A percentile compares a stretch with the other conserved stretches of the same genome.
These are phyloP conservation scores for Kryptolebias marmoratus DNA, from an alignment of 2,113 vertebrate species.

Conservation along the genomic window DNA sequence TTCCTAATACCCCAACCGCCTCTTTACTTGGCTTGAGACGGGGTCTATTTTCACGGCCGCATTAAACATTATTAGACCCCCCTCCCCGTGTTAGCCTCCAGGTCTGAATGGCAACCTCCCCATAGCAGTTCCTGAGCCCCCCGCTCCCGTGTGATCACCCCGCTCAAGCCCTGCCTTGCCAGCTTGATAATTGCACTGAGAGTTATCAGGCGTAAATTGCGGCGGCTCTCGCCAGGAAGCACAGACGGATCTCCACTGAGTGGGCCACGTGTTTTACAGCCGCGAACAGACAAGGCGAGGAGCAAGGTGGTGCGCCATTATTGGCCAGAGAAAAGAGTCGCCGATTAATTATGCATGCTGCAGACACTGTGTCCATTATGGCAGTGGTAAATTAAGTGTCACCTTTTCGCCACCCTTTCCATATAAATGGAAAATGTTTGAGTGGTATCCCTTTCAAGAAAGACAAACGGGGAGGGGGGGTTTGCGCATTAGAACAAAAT, in stretches of 20 bases:
- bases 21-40: neutral
- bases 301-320: slow-evolving; percentile 34
- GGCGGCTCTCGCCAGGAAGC: neutral
- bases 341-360: slow-evolving; percentile 73
- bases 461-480: neutral
- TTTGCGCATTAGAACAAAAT: slow-evolving; percentile 40
- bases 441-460: slow-evolving; percentile 41
- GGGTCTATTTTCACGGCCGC: slow-evolving; percentile 28
- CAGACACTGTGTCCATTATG: slow-evolving; percentile 57
- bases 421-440: slow-evolving; percentile 25
- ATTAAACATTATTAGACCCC: slow-evolving; percentile 4
- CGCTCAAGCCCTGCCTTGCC: neutral
- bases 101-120: neutral
- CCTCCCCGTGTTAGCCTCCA: neutral
- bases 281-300: slow-evolving; percentile 41
- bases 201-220: neutral
- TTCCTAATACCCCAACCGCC: slow-evolving; percentile 27
- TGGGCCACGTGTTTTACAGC: slow-evolving; percentile 3
- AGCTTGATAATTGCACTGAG: slow-evolving; percentile 14
- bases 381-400: slow-evolving; percentile 65
- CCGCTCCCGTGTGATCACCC: slow-evolving; percentile 16
- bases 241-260: neutral
- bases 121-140: slow-evolving; percentile 8
- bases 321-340: slow-evolving; percentile 56
- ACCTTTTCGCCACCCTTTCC: slow-evolving; percentile 47